Evolutionary conservation across 2,797 vertebrate genomes (phyloP), one percentile per base, ranked within the genome.

Genomic region (Gambelia wislizenii): DNA sequence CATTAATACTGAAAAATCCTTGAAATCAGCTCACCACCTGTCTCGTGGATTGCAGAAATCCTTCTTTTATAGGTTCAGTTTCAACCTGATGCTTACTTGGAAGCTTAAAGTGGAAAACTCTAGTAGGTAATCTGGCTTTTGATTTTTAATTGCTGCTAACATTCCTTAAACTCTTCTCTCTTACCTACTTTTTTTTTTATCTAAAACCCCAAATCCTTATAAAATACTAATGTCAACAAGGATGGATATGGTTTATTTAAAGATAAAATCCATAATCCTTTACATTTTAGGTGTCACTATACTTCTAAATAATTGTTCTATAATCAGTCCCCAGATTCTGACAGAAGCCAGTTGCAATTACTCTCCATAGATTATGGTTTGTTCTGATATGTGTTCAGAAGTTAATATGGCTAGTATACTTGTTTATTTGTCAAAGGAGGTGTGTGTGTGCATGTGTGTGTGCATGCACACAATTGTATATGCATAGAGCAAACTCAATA

Each of bases 1-100:
- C 83, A 91, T 81, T 96, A 95, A 93, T 91, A 91, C 90, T n/a
- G 93, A 87, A 75, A 96, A 95, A 95, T 91, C 93, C 94, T 90
- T 56, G 1, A 6, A 18, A 93, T 91, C 88, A 93, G 84, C 90
- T 95, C 89, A 91, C 93, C 91, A 94, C 90, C 90, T 95, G 89
- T 83, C 76, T 61, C 94, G 16, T 16, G 72, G 27, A 61, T 89
- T 84, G 89, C 91, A 94, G 89, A 93, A 94, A 93, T 92, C 89
- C 78, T 42, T 6, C 89, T 87, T 78, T 27, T 0, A 3, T 3
- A 90, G 85, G 89, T 79, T 84, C 88, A 1, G 52, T 93, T 89
- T 90, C 30, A 91, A 91, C 86, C 89, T 93, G 89, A 14, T 91
- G 61, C 89, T 90, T 91, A 54, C 85, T 92, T 83, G 83, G 74